Evolutionary conservation across 2,113 vertebrate species (phyloP).

Genomic region (Cynocephalus volans): DNA sequence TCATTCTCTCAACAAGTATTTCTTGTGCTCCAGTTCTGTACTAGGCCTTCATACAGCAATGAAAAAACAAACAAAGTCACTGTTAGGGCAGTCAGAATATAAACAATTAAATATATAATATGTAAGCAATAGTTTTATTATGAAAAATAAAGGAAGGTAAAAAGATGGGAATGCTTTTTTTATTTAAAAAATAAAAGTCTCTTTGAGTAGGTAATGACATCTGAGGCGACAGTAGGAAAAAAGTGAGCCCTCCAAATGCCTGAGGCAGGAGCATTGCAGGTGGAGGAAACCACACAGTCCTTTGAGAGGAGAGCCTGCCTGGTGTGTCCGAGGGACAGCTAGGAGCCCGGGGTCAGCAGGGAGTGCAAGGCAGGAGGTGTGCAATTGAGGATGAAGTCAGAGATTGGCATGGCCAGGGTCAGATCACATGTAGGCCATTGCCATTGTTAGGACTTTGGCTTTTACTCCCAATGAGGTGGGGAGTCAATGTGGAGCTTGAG

Average conservation of each 20-base stretch:
- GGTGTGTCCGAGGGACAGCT: not conserved
- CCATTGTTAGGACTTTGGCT: not conserved
- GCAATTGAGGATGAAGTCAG: not conserved
- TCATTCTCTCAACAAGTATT: conserved; percentile 5
- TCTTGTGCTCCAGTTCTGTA: not conserved
- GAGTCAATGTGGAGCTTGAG: not conserved
- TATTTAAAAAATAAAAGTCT: no score
- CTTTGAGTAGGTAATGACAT: not conserved
- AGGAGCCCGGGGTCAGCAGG: not conserved
- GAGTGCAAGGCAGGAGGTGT: accelerated
- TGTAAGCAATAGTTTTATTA: not conserved
- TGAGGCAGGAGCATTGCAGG: not conserved
- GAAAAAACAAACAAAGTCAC: conserved; percentile 10
- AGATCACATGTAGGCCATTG: not conserved
- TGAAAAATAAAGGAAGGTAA: conserved; percentile 39
- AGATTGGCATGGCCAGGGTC: not conserved
- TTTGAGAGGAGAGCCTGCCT: not conserved
- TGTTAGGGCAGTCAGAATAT: not conserved
- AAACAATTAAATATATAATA: conserved; percentile 60
- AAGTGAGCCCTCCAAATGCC: not conserved
- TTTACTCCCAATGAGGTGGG: not conserved
- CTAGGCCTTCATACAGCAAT: not conserved
- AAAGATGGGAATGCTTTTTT: not conserved
- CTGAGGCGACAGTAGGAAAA: not conserved
- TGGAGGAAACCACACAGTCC: not conserved